These are phyloP conservation scores for Trachops cirrhosus DNA, from an alignment of 2,797 vertebrate genomes.

Conservation along the genomic window DNA sequence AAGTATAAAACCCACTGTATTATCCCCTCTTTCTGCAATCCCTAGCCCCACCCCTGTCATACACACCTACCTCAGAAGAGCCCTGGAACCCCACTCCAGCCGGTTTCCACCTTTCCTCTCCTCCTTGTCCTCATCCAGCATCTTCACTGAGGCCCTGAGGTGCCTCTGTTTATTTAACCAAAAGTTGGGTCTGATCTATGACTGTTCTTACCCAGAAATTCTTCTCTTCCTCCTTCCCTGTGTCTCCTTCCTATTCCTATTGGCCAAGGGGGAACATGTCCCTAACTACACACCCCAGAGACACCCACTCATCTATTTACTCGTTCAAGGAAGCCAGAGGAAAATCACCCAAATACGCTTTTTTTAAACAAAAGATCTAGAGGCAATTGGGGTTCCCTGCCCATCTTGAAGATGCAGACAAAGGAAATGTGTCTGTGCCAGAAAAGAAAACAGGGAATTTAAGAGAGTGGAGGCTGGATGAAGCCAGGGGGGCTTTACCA, in stretches of 20 bases:
- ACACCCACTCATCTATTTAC: neutral
- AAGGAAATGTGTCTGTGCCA: neutral
- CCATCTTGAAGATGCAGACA: neutral
- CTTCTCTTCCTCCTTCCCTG: neutral
- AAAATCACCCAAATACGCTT: neutral
- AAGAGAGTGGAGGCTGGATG: rapidly evolving
- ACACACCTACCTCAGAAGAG: neutral
- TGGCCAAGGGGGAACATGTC: neutral
- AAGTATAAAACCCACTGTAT: neutral
- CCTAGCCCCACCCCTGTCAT: neutral
- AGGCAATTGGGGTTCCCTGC: neutral
- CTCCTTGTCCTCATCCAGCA: no score
- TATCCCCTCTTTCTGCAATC: neutral
- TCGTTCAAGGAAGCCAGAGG: neutral
- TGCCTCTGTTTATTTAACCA: neutral
- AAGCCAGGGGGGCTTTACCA: rapidly evolving
- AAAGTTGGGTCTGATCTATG: neutral
- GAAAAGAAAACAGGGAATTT: neutral
- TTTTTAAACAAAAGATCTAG: neutral
- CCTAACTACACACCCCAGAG: neutral
- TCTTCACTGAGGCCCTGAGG: neutral
- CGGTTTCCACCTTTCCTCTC: neutral
- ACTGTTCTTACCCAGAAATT: neutral
- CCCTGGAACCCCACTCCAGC: no score
- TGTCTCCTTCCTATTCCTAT: neutral